Conservation (phyloP, 2,113 vertebrate genomes). For the Cephalophus harveyi region DNA sequence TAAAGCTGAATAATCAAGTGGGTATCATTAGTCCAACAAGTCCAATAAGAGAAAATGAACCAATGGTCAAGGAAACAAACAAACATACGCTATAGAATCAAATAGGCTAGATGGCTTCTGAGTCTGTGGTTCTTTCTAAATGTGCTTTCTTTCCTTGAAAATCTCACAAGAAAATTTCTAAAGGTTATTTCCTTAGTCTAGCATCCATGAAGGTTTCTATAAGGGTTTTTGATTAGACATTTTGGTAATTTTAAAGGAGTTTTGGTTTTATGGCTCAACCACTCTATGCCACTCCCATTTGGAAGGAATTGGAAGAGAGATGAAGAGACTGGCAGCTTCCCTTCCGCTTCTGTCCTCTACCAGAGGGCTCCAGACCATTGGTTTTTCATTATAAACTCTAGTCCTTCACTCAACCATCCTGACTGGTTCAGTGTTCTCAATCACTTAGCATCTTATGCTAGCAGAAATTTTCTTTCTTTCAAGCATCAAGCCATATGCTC, state of each 20-base stretch:
- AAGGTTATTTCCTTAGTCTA: background rate
- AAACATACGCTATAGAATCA: background rate
- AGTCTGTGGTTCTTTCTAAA: background rate
- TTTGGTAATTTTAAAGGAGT: background rate
- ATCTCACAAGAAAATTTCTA: background rate
- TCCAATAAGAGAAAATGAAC: background rate
- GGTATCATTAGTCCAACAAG: background rate
- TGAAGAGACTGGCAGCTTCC: background rate
- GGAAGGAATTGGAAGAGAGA: background rate
- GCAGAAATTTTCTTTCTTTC: background rate
- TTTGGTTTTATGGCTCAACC: background rate
- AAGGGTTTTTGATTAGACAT: background rate
- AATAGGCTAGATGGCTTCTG: background rate
- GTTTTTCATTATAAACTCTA: background rate
- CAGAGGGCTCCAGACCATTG: background rate
- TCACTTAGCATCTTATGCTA: background rate
- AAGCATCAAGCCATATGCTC: background rate
- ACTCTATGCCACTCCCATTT: background rate
- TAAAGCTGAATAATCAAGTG: background rate
- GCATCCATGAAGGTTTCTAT: background rate
- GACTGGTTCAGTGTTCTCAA: background rate
- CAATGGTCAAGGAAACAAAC: background rate
- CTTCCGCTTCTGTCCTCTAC: background rate
- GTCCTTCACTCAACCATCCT: background rate
- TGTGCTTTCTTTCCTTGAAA: background rate